Evolutionary conservation across 1,140 invertebrate genomes (phyloP).

Genomic region (Eumaeus atala): DNA sequence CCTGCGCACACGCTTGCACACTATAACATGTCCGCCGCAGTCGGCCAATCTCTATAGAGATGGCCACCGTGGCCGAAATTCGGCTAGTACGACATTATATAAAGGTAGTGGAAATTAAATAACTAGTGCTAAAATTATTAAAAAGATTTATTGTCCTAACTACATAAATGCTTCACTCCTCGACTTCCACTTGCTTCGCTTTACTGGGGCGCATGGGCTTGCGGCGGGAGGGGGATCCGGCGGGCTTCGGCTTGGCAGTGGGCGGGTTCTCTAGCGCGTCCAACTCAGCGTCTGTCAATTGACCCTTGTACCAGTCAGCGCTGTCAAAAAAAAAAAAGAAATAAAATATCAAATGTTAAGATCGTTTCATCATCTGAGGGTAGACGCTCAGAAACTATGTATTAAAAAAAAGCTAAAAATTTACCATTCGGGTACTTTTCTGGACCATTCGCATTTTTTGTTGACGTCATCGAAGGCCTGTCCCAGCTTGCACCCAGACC

Average conservation of each 20-base stretch:
- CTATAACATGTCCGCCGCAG: no score
- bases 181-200: conserved; percentile 38
- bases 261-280: conserved; percentile 85
- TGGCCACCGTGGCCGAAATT: no score
- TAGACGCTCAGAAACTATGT: no score
- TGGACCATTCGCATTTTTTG: conserved; percentile 90
- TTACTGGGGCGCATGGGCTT: conserved; percentile 65
- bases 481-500: conserved; percentile 91
- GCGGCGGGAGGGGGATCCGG: conserved; percentile 75
- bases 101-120: no score
- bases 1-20: no score
- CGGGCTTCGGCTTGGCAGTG: conserved; percentile 76
- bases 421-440: conserved; percentile 94
- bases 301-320: conserved; percentile 90
- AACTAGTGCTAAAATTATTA: no score
- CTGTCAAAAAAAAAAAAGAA: conserved; percentile 76
- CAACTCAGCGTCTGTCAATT: conserved; percentile 85
- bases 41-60: no score
- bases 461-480: conserved; percentile 91
- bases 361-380: no score
- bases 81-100: no score
- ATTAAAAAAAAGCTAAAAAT: no score
- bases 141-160: conserved; percentile 37
- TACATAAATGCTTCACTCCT: conserved; percentile 42
- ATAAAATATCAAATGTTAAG: no score